Evolutionary conservation across 1,140 invertebrate genomes (phyloP), one percentile per base, ranked within the genome.

Genomic region (Cherax quadricarinatus): DNA sequence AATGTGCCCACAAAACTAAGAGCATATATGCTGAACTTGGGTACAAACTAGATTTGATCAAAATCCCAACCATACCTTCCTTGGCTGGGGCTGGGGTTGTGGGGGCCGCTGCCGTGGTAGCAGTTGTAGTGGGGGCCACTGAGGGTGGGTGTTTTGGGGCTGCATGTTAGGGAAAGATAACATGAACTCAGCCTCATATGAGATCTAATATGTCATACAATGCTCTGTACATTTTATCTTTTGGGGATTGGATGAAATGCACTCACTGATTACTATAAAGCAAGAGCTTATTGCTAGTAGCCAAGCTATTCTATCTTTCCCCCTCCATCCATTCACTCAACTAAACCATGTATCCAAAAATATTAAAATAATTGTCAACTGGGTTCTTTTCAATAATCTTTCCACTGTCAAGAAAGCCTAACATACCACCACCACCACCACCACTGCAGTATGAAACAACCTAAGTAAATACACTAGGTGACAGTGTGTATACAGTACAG

Each of bases 131-230:
- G 70, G 82, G 73, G 60, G 78, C 90, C 84, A 86, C 83, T 86
- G 89, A 86, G 79, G 84, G 90, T 86, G 83, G 78, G 84, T 87
- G 90, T 81, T 91, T 86, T 78, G 90, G 90, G 90, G 84, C 89
- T 86, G 82, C 89, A 91, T 86, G 83, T 91, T 91, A 91, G 57
- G 83, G 53, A 79, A 41, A 91, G 73, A 85, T 66, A 91, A 53
- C 75, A 91, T 79, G 70, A 91, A 79, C 89, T 91, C 49, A 91
- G 83, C 82, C 89, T 91, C 75, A 80, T 62, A 80, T 60, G 53
- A 73, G 30, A 86, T 91, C 48, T 24, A 83, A 57, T 57, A 80
- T 89, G 24, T 30, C 80, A 83, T 57, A 53, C 53, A 57, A 88
- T 80, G 81, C 48, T 84, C 18, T 75, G 30, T 51, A 81, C 60